Percentiles rank a stretch among this genome's conserved stretches.
Evolutionary conservation across 1,140 invertebrate genomes (phyloP).

Genomic region (Hycleus cichorii): DNA sequence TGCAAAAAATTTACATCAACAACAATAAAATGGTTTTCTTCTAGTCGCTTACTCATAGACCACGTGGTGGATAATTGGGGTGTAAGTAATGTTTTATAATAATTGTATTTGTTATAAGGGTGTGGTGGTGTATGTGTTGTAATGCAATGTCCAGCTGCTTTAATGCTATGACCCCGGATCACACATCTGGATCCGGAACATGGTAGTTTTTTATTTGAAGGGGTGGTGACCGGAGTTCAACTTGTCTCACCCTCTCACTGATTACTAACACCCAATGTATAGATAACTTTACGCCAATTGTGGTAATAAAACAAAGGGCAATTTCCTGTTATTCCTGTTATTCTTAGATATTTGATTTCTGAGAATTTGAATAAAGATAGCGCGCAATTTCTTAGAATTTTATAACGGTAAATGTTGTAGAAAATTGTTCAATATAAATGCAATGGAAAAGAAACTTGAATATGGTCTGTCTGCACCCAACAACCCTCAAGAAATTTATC

Average conservation of each 20-base stretch:
- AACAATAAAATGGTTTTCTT: too few species aligned
- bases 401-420: slow-evolving; percentile 5
- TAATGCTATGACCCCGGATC: background rate
- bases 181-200: slow-evolving; percentile 19
- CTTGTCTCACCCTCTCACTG: slow-evolving; percentile 11
- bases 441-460: slow-evolving; percentile 17
- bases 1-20: too few species aligned
- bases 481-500: slow-evolving; percentile 20
- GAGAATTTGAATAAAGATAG: too few species aligned
- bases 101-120: too few species aligned
- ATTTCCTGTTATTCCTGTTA: slow-evolving; percentile 15
- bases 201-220: background rate
- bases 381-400: background rate
- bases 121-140: too few species aligned
- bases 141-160: slow-evolving; percentile 14
- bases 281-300: slow-evolving; percentile 26
- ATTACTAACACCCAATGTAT: background rate
- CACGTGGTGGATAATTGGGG: too few species aligned
- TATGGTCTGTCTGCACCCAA: slow-evolving; percentile 11
- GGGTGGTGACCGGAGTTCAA: slow-evolving; percentile 14
- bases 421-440: slow-evolving; percentile 1
- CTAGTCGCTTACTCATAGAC: too few species aligned
- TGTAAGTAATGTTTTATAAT: too few species aligned
- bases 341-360: too few species aligned
- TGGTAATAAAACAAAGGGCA: slow-evolving; percentile 24